Percentiles rank a stretch among this genome's conserved stretches.
Evolutionary conservation across 2,888 invertebrate species (phyloP).

Genomic region (Pseudococcus jackbeardsleyi): DNA sequence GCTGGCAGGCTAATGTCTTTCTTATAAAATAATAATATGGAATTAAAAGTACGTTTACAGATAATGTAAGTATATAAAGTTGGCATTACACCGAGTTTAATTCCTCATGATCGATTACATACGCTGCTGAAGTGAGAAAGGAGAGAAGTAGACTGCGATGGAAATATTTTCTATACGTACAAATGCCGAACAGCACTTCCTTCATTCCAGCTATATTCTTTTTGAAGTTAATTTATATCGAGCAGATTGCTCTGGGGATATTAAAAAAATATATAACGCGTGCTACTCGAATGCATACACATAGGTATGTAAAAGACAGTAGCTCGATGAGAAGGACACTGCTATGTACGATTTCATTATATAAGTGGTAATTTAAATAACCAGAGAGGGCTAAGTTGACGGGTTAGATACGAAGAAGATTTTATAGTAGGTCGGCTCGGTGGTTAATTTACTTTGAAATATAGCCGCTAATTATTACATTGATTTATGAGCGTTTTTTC

Average conservation of each 20-base stretch:
- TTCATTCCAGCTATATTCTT: background rate
- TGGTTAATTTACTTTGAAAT: conserved; percentile 45
- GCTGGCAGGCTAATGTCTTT: conserved; percentile 28
- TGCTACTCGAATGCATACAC: background rate
- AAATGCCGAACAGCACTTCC: background rate
- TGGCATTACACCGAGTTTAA: too few relatives aligned
- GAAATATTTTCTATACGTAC: background rate
- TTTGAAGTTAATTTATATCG: conserved; percentile 20
- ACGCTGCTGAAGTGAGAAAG: too few relatives aligned
- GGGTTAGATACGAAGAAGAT: background rate
- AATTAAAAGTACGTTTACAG: background rate
- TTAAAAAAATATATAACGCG: background rate
- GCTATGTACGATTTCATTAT: background rate
- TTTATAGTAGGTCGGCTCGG: conserved; percentile 9
- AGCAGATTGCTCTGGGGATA: background rate
- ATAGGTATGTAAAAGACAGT: conserved; percentile 16
- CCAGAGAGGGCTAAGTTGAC: background rate
- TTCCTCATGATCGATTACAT: too few relatives aligned
- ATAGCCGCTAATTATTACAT: conserved; percentile 45
- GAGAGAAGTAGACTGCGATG: background rate
- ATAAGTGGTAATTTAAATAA: conserved; percentile 36
- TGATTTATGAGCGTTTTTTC: background rate
- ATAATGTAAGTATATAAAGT: too few relatives aligned
- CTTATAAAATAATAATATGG: conserved; percentile 25
- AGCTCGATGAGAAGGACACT: background rate